phyloP scores from a whole-genome alignment of 2,113 vertebrate species.

The Columba livia region DNA sequence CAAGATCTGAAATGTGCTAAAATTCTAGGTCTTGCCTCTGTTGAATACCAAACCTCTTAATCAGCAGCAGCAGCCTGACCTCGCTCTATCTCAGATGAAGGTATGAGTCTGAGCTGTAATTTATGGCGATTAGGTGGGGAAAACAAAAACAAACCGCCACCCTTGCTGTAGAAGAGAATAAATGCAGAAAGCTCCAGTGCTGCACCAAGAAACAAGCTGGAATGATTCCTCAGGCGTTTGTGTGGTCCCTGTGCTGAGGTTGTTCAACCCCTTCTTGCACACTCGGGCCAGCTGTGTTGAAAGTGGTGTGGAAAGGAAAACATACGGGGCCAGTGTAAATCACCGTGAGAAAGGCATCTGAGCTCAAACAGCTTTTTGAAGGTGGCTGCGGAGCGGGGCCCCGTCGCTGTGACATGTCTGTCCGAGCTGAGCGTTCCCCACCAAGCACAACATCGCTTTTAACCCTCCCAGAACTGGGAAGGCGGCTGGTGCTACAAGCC shows the following conservation, averaged over 20 bases:
- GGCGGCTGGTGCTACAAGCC: neutral
- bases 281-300: neutral
- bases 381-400: neutral
- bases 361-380: neutral
- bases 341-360: neutral
- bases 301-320: neutral
- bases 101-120: neutral
- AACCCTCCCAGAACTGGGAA: neutral
- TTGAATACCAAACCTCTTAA: neutral
- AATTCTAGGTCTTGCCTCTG: neutral
- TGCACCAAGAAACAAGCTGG: neutral
- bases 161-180: neutral
- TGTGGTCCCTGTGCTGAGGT: neutral
- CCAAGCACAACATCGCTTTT: neutral
- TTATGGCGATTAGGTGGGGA: neutral
- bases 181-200: neutral
- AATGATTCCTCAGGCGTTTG: neutral
- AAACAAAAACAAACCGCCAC: neutral
- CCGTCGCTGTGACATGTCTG: neutral
- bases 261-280: neutral
- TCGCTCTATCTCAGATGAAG: neutral
- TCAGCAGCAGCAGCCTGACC: neutral
- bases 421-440: neutral
- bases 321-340: neutral
- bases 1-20: neutral